Percentiles rank a stretch among this genome's conserved stretches.
phyloP scores from a whole-genome alignment of 2,113 vertebrate genomes.

The Onychorhynchus coronatus region DNA sequence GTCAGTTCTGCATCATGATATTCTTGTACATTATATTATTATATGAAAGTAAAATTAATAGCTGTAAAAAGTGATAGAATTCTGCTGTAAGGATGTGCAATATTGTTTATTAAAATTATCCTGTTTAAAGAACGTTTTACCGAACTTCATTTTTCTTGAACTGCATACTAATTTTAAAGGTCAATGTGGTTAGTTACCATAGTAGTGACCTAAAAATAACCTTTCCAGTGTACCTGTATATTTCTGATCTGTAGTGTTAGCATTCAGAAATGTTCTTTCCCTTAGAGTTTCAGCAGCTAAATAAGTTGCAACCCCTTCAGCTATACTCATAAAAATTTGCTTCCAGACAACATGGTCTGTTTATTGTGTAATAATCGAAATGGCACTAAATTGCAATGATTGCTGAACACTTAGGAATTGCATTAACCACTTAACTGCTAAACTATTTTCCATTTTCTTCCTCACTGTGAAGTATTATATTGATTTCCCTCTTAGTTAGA shows the following conservation, averaged over 20 bases:
- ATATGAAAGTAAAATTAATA: slow-evolving; percentile 48
- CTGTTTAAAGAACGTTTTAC: slow-evolving; percentile 59
- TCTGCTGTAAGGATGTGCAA: slow-evolving; percentile 20
- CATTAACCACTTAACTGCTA: slow-evolving; percentile 81
- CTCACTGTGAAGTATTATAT: slow-evolving; percentile 21
- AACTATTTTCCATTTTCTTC: slow-evolving; percentile 60
- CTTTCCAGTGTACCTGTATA: slow-evolving; percentile 76
- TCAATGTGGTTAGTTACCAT: slow-evolving; percentile 68
- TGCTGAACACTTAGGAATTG: slow-evolving; percentile 82
- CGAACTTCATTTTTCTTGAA: slow-evolving; percentile 69
- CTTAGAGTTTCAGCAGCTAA: slow-evolving; percentile 78
- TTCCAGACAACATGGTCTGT: slow-evolving; percentile 87
- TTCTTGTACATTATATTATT: not conserved
- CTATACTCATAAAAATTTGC: slow-evolving; percentile 87
- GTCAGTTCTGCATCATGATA: not conserved
- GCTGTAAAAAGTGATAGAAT: slow-evolving; percentile 56
- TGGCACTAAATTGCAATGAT: slow-evolving; percentile 85
- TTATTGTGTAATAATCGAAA: slow-evolving; percentile 89
- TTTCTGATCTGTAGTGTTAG: slow-evolving; percentile 69
- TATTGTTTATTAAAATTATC: slow-evolving; percentile 43
- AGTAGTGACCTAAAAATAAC: slow-evolving; percentile 77
- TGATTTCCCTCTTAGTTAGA: slow-evolving; percentile 37
- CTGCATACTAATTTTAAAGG: slow-evolving; percentile 73
- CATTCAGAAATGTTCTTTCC: slow-evolving; percentile 74
- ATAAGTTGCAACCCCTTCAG: slow-evolving; percentile 84